Evolutionary conservation across 2,888 invertebrate species (phyloP).

Genomic region (Acronicta aceris): DNA sequence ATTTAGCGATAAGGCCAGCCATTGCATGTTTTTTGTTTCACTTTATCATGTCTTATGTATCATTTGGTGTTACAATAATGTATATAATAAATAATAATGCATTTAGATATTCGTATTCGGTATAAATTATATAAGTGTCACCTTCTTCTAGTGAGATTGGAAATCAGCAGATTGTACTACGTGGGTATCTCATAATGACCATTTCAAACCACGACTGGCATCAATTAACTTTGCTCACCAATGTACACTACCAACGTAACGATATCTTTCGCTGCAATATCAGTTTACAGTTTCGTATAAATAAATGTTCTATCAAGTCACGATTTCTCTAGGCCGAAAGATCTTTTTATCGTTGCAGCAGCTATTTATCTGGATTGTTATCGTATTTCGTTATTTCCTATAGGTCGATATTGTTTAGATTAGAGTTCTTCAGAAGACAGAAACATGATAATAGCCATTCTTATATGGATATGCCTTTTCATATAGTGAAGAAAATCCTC

Average conservation of each 20-base stretch:
- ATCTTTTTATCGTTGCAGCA: slow-evolving; percentile 71
- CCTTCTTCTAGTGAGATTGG: not conserved
- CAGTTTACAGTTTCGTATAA: slow-evolving; percentile 48
- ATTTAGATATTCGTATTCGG: too few relatives aligned
- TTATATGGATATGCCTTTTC: not conserved
- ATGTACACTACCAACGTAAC: slow-evolving; percentile 39
- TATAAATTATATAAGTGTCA: not conserved
- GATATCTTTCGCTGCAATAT: slow-evolving; percentile 48
- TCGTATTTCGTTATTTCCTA: slow-evolving; percentile 58
- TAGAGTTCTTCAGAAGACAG: slow-evolving; percentile 16
- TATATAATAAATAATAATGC: too few relatives aligned
- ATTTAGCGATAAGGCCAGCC: too few relatives aligned
- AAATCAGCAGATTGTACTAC: slow-evolving; percentile 9
- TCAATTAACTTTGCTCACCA: slow-evolving; percentile 44
- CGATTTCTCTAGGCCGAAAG: slow-evolving; percentile 70
- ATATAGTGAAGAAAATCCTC: too few relatives aligned
- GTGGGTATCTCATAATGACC: slow-evolving; percentile 17
- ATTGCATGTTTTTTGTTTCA: too few relatives aligned
- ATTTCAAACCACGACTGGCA: slow-evolving; percentile 37
- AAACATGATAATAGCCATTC: slow-evolving; percentile 28
- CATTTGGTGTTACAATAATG: too few relatives aligned
- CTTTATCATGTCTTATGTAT: too few relatives aligned
- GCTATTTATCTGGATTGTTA: slow-evolving; percentile 63
- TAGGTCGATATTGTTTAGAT: slow-evolving; percentile 52
- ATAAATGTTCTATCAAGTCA: slow-evolving; percentile 57